Conservation (phyloP, 2,888 invertebrate genomes). For the Polydrusus cervinus region DNA sequence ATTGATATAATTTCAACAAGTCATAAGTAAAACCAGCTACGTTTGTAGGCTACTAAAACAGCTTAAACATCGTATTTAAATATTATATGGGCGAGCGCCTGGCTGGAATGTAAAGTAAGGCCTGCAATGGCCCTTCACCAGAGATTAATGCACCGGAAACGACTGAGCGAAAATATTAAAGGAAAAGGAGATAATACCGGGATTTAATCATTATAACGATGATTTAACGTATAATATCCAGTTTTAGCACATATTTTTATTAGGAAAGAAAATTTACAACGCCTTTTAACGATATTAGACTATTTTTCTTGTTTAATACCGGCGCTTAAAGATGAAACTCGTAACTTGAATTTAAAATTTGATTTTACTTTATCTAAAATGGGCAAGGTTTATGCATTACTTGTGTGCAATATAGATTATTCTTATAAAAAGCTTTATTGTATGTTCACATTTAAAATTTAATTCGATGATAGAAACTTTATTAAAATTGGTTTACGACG, state of each 20-base stretch:
- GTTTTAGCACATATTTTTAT: conserved; percentile 53
- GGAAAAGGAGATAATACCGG: conserved; percentile 38
- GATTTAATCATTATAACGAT: conserved; percentile 52
- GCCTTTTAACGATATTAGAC: conserved; percentile 52
- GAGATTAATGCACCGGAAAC: conserved; percentile 43
- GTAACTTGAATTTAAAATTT: conserved; percentile 50
- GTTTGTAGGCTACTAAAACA: conserved; percentile 55
- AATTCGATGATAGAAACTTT: too few species aligned
- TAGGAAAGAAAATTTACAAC: conserved; percentile 49
- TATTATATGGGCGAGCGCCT: conserved; percentile 57
- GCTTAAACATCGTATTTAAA: conserved; percentile 56
- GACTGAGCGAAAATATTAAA: conserved; percentile 44
- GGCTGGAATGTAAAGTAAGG: conserved; percentile 56
- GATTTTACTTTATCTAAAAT: conserved; percentile 48
- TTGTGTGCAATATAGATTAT: too few species aligned
- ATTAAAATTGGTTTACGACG: too few species aligned
- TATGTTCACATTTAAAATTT: too few species aligned
- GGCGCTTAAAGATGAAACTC: conserved; percentile 46
- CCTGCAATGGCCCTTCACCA: conserved; percentile 41
- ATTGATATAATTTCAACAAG: conserved; percentile 6
- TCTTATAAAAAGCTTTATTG: too few species aligned
- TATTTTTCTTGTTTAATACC: not conserved
- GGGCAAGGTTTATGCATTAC: conserved; percentile 10
- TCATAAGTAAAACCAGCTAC: conserved; percentile 56
- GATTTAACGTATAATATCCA: conserved; percentile 50